Percentiles rank a stretch among this genome's conserved stretches.
phyloP scores from a whole-genome alignment of 1,140 invertebrate genomes.

The Hypothenemus hampei region DNA sequence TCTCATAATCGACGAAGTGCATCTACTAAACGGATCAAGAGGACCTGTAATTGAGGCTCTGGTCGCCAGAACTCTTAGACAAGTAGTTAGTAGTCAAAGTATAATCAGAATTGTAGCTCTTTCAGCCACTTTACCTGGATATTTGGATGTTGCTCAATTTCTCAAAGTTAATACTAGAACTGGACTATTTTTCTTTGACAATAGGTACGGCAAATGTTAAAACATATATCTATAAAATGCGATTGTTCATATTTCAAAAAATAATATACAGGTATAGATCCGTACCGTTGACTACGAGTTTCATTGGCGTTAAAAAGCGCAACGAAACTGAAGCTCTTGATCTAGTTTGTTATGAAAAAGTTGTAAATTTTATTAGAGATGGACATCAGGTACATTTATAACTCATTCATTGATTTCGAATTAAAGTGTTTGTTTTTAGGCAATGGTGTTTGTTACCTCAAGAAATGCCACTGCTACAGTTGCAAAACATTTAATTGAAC shows the following conservation, averaged over 20 bases:
- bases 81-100: constrained; percentile 91
- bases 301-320: constrained; percentile 86
- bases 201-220: too few relatives aligned
- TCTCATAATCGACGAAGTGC: constrained; percentile 98
- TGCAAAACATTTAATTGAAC: constrained; percentile 50
- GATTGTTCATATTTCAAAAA: too few relatives aligned
- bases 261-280: constrained; percentile 56
- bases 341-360: constrained; percentile 90
- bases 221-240: too few relatives aligned
- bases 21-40: constrained; percentile 93
- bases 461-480: constrained; percentile 90
- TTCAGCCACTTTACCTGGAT: constrained; percentile 97
- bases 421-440: constrained; percentile 41
- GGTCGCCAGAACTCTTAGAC: constrained; percentile 90
- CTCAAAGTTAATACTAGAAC: constrained; percentile 87
- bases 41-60: constrained; percentile 97
- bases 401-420: neutral
- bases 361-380: constrained; percentile 76
- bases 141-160: constrained; percentile 93
- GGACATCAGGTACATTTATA: constrained; percentile 67
- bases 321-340: constrained; percentile 74
- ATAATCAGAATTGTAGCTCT: constrained; percentile 98
- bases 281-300: constrained; percentile 89
- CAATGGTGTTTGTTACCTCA: constrained; percentile 99
- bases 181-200: constrained; percentile 97